Percentiles rank a stretch among this genome's conserved stretches.
Evolutionary conservation across 1,140 invertebrate genomes (phyloP).

Genomic region (Calliopsis andreniformis): DNA sequence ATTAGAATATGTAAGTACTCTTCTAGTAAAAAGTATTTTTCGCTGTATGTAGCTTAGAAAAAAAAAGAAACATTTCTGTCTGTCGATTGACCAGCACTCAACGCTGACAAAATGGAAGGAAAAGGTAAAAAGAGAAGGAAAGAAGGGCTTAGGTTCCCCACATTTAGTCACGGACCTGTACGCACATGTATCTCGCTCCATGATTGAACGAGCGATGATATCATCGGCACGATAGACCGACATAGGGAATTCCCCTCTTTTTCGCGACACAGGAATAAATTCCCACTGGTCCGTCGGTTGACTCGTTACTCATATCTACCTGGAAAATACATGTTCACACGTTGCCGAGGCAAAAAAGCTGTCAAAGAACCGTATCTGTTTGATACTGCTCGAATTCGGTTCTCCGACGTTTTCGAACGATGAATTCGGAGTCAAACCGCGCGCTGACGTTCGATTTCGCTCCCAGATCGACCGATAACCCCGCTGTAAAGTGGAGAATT

Average conservation of each 20-base stretch:
- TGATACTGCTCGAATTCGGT: conserved; percentile 2
- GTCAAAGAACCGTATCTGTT: neutral
- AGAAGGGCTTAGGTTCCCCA: neutral
- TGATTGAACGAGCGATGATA: conserved; percentile 40
- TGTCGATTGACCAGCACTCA: neutral
- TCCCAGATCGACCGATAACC: conserved; percentile 1
- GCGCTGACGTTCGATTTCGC: conserved; percentile 2
- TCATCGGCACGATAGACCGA: conserved; percentile 17
- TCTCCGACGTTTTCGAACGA: neutral
- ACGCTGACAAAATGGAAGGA: neutral
- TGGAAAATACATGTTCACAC: conserved; percentile 9
- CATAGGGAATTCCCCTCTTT: conserved; percentile 27
- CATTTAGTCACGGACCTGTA: conserved; percentile 1
- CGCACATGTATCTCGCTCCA: neutral
- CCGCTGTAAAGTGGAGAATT: neutral
- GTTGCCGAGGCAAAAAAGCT: neutral
- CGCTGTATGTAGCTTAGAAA: too few relatives aligned
- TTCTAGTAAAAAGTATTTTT: too few relatives aligned
- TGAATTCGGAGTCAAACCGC: neutral
- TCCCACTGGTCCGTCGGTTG: conserved; percentile 18
- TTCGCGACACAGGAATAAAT: conserved; percentile 11
- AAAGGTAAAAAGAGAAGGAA: neutral
- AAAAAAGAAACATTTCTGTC: too few relatives aligned
- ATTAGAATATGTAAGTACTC: too few relatives aligned
- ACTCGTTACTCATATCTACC: conserved; percentile 27